These are phyloP conservation scores for Ancistrus triradiatus DNA, from an alignment of 2,113 vertebrate genomes.

Conservation along the genomic window DNA sequence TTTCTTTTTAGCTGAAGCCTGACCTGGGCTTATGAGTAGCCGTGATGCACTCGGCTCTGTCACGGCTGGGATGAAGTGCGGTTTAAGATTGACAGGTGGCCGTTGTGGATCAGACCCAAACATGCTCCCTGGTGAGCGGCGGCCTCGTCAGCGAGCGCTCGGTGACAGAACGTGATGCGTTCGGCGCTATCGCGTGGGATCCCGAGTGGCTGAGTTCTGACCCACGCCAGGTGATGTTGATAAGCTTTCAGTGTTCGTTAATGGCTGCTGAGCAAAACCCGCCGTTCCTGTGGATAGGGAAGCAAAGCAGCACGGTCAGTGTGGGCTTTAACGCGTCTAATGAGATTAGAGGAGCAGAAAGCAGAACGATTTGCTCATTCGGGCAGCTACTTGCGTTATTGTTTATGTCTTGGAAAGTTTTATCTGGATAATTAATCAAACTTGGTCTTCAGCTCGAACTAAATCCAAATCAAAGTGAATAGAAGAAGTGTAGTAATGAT, in stretches of 20 bases:
- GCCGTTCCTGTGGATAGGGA: not conserved
- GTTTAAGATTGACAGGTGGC: constrained; percentile 11
- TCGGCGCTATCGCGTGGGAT: not conserved
- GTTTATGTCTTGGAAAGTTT: too few relatives aligned
- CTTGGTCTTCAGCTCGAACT: too few relatives aligned
- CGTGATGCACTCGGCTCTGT: too few relatives aligned
- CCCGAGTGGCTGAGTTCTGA: not conserved
- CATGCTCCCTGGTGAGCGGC: not conserved
- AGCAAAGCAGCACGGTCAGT: not conserved
- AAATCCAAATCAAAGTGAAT: too few relatives aligned
- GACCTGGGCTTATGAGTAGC: too few relatives aligned
- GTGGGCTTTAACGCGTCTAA: too few relatives aligned
- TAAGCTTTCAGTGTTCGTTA: not conserved
- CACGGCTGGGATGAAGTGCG: not conserved
- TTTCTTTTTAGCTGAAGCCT: too few relatives aligned
- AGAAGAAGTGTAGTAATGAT: too few relatives aligned
- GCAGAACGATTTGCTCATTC: too few relatives aligned
- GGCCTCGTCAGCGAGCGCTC: not conserved
- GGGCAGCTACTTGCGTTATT: too few relatives aligned
- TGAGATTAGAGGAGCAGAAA: too few relatives aligned
- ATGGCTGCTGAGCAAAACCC: not conserved
- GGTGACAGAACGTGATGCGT: not conserved
- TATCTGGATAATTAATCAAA: too few relatives aligned
- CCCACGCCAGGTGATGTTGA: not conserved
- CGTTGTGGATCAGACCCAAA: constrained; percentile 4